These are phyloP conservation scores for Oophaga pumilio DNA, from an alignment of 2,113 vertebrate species.

Conservation along the genomic window DNA sequence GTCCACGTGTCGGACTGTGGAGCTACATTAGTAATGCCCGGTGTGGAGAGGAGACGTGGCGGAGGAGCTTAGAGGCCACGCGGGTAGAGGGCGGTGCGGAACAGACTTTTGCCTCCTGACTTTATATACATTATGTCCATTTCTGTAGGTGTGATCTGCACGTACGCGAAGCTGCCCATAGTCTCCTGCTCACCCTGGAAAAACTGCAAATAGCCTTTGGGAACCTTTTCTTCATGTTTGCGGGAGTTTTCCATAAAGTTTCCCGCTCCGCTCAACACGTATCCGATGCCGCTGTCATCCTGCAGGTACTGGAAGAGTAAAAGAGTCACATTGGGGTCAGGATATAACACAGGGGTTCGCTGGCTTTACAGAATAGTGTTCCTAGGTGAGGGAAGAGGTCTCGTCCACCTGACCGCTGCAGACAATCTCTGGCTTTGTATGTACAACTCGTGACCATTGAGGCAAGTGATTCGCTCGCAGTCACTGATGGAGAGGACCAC, in stretches of 20 bases:
- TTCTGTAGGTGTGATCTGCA: constrained; percentile 76
- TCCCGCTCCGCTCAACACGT: constrained; percentile 86
- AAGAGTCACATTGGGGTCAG: not conserved
- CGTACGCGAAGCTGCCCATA: constrained; percentile 81
- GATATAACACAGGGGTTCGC: not conserved
- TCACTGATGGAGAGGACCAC: too few species aligned
- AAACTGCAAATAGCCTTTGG: constrained; percentile 81
- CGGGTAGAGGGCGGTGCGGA: constrained; percentile 75
- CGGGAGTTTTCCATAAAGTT: constrained; percentile 86
- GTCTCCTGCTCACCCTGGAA: constrained; percentile 77
- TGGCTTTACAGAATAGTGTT: too few species aligned
- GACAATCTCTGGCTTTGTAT: too few species aligned
- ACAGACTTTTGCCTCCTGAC: constrained; percentile 83
- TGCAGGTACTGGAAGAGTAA: constrained; percentile 75
- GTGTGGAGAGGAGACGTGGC: not conserved
- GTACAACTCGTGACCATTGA: too few species aligned
- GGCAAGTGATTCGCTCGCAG: too few species aligned
- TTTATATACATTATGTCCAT: constrained; percentile 81
- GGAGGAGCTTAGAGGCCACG: constrained; percentile 51
- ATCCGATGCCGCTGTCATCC: constrained; percentile 78
- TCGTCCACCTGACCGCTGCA: too few species aligned
- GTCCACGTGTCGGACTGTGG: not conserved
- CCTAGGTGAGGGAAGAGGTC: too few species aligned
- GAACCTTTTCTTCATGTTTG: constrained; percentile 75
- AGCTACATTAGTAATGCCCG: not conserved